Percentiles rank a stretch among this genome's conserved stretches.
Conservation (phyloP, 2,888 invertebrate species). For the Sesamia inferens region DNA sequence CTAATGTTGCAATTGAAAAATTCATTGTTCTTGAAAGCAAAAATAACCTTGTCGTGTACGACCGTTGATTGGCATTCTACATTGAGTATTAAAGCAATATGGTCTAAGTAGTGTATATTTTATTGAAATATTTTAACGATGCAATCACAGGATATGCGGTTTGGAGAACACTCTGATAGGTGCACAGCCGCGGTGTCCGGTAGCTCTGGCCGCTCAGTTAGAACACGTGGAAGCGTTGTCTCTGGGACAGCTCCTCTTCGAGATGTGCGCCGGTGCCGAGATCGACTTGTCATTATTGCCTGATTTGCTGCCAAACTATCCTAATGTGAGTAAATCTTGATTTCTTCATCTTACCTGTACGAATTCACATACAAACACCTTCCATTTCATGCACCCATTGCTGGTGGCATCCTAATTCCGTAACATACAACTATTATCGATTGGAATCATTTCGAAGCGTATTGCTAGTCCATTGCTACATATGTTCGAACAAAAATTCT, state of each 20-base stretch:
- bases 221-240: constrained; percentile 89
- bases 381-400: no score
- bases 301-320: constrained; percentile 92
- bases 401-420: no score
- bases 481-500: no score
- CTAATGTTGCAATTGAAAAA: background rate
- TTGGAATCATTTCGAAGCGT: no score
- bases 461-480: no score
- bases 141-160: constrained; percentile 92
- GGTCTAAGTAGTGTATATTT: background rate
- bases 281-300: constrained; percentile 93
- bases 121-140: background rate
- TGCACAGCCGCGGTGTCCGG: constrained; percentile 89
- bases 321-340: constrained; percentile 90
- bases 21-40: background rate
- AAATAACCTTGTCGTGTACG: background rate
- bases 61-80: background rate
- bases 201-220: constrained; percentile 77
- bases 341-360: background rate
- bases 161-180: constrained; percentile 96
- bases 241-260: constrained; percentile 96
- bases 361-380: no score
- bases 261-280: constrained; percentile 97
- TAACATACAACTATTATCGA: no score
- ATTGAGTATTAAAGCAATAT: background rate